phyloP scores from a whole-genome alignment of 1,140 invertebrate genomes.

The Coptotermes formosanus region DNA sequence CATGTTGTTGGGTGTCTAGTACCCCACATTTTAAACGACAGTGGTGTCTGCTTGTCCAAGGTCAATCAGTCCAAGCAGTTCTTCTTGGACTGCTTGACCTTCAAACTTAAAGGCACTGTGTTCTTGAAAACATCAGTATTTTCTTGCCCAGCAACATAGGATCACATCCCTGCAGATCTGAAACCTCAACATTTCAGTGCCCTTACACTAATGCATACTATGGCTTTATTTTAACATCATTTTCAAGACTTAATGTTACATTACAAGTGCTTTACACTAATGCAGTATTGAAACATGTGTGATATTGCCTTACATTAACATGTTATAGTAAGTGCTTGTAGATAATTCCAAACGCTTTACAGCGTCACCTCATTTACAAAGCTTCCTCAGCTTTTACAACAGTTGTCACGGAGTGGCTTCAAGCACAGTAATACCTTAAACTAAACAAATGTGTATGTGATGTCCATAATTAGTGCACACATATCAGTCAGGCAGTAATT shows the following conservation, averaged over 20 bases:
- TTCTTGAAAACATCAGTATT: too few relatives aligned
- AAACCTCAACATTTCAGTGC: neutral
- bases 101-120: too few relatives aligned
- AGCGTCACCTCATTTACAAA: neutral
- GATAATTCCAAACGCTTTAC: conserved; percentile 6
- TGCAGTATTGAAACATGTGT: neutral
- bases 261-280: neutral
- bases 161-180: too few relatives aligned
- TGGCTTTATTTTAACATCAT: neutral
- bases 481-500: neutral
- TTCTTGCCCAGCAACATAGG: too few relatives aligned
- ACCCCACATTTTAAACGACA: too few relatives aligned
- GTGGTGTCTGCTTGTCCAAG: too few relatives aligned
- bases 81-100: too few relatives aligned
- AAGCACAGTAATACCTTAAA: neutral
- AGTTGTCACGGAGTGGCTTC: neutral
- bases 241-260: too few relatives aligned
- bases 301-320: neutral
- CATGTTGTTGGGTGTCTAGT: too few relatives aligned
- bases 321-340: neutral
- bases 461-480: neutral
- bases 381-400: neutral
- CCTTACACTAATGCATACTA: conserved; percentile 8
- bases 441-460: neutral
- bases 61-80: too few relatives aligned